Conservation (phyloP, 1,140 invertebrate species). For the Oppia nitens region DNA sequence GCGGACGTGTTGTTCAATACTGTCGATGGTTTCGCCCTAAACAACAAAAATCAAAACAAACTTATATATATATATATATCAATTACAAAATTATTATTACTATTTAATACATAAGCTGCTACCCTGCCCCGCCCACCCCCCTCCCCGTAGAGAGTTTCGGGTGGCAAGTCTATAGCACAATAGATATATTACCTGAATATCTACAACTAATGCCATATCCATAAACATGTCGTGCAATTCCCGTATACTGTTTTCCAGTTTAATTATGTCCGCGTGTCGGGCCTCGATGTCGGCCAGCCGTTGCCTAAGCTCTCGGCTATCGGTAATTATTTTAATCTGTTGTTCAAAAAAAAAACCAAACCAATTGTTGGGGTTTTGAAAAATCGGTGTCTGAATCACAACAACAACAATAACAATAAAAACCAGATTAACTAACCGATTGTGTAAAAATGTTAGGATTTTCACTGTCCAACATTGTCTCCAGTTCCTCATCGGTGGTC, state of each 20-base stretch:
- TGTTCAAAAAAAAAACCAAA: background rate
- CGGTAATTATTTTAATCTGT: constrained; percentile 73
- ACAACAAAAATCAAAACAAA: background rate
- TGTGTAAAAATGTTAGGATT: constrained; percentile 95
- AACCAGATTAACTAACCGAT: constrained; percentile 65
- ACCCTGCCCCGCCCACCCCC: no score
- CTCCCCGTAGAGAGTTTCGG: no score
- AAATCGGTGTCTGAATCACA: background rate
- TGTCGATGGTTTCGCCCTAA: constrained; percentile 97
- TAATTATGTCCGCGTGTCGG: constrained; percentile 92
- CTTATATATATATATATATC: no score
- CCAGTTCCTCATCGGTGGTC: constrained; percentile 91
- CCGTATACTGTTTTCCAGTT: constrained; percentile 91
- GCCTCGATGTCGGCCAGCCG: constrained; percentile 95
- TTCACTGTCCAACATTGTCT: constrained; percentile 94
- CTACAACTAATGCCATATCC: constrained; percentile 93
- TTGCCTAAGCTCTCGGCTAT: constrained; percentile 95
- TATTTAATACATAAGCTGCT: no score
- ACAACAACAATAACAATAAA: background rate
- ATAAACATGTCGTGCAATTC: constrained; percentile 98
- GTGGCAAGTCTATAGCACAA: no score
- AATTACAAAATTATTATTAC: no score
- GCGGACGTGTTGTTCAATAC: constrained; percentile 99
- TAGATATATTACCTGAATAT: constrained; percentile 75
- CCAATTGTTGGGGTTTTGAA: no score